phyloP scores from a whole-genome alignment of 2,888 invertebrate genomes.

The Diarsia brunnea region DNA sequence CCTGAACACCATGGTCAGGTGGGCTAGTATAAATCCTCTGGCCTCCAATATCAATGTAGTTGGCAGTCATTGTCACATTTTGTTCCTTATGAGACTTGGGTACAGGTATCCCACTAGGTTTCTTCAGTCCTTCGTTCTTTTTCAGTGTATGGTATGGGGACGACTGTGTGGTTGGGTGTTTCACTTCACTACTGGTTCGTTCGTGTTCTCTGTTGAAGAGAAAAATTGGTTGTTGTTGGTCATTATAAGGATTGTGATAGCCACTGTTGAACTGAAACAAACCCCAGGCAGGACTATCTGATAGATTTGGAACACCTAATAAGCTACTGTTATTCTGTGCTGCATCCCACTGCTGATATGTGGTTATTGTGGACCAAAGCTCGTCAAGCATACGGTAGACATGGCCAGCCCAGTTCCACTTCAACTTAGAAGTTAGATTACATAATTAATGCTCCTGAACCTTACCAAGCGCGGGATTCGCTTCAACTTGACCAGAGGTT shows the following conservation, averaged over 20 bases:
- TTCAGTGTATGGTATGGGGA: conserved; percentile 88
- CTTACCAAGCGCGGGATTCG: background rate
- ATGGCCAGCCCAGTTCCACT: no score
- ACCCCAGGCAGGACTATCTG: background rate
- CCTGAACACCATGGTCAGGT: conserved; percentile 90
- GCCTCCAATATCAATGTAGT: conserved; percentile 88
- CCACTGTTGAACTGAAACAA: background rate
- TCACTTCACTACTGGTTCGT: conserved; percentile 87
- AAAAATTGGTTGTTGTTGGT: background rate
- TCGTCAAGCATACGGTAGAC: no score
- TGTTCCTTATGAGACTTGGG: conserved; percentile 87
- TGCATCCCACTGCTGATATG: no score
- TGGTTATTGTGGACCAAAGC: no score
- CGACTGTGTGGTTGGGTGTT: conserved; percentile 84
- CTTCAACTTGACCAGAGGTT: background rate
- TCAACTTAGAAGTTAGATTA: background rate
- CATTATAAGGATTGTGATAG: background rate
- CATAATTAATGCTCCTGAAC: background rate
- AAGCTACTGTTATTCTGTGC: no score
- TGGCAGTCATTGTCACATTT: conserved; percentile 81
- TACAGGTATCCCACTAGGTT: conserved; percentile 87
- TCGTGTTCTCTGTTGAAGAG: conserved; percentile 83
- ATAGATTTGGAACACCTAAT: background rate
- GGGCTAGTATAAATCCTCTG: conserved; percentile 89
- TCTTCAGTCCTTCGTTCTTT: conserved; percentile 83